phyloP scores from a whole-genome alignment of 2,113 vertebrate genomes.

The Dolichotis patagonum region DNA sequence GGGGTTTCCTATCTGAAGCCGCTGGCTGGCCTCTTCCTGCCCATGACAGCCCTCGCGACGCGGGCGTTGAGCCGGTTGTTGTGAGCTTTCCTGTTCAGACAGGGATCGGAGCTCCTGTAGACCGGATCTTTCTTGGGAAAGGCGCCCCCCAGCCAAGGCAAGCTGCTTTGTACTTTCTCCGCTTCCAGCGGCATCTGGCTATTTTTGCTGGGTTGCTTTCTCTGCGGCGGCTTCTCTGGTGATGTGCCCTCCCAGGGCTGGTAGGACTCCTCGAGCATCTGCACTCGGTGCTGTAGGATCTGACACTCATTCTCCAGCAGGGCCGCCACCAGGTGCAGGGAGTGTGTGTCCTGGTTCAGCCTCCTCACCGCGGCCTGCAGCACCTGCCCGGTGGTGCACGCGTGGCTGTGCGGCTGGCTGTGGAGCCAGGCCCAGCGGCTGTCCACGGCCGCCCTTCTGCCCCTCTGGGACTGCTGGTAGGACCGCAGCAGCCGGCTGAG shows the following conservation, averaged over 20 bases:
- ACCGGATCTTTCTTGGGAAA: background rate
- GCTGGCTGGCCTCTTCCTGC: background rate
- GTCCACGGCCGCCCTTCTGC: background rate
- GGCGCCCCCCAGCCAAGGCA: background rate
- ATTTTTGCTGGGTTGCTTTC: background rate
- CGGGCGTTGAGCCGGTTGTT: conserved; percentile 61
- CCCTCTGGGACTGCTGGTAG: conserved; percentile 60
- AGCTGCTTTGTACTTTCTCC: background rate
- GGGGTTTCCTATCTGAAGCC: conserved; percentile 16
- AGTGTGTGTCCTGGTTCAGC: background rate
- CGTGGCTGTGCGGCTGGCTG: rapidly evolving
- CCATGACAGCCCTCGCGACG: background rate
- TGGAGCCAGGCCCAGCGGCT: rapidly evolving
- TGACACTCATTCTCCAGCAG: conserved; percentile 75
- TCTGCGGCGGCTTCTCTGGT: background rate
- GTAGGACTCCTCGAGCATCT: background rate
- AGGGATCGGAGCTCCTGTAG: background rate
- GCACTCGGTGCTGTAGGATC: conserved; percentile 51
- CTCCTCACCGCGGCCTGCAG: conserved; percentile 59
- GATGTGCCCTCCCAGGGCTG: background rate
- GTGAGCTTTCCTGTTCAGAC: conserved; percentile 53
- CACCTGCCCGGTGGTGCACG: background rate
- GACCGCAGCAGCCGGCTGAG: conserved; percentile 44
- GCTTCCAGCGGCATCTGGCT: background rate
- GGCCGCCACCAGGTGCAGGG: conserved; percentile 44